Base-by-base conservation (phyloP, 2,797 vertebrate genomes). In the Perodicticus potto region DNA sequence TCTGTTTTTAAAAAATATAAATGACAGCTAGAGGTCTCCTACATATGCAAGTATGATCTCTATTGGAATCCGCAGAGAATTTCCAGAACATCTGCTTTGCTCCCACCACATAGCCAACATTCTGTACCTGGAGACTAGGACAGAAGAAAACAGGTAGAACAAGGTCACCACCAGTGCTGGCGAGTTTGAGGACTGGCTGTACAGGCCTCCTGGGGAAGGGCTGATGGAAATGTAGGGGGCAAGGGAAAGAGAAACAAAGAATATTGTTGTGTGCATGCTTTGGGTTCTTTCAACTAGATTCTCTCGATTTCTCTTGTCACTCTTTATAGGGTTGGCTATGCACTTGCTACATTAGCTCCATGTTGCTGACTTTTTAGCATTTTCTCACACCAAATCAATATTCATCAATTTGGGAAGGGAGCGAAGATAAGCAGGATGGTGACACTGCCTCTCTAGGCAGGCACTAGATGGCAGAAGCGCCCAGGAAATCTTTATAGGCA, bases 391-490 rank as follows among this genome's bases (percentile, higher is more conserved):
- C 22, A 53, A 29, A 17, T 78, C 81, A 29, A 16, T 19, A 53
- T 4, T 16, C 4, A 3, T 14, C 13, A 3, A 17, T n/a, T 22
- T 5, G 53, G 43, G 14, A 25, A 70, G 49, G 55, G 17, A 83
- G 61, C 19, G 11, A 17, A 40, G 16, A 13, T 29, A 29, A 83
- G n/a, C 1, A 7, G 57, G 22, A 13, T 12, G 34, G 1, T 4
- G 57, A 23, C 34, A 14, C 43, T 4, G 17, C 29, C 82, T 53
- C 86, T 85, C 34, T 12, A 22, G 73, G 55, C 14, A 23, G 59
- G 78, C 94, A 63, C 86, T 96, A 91, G 95, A 37, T 90, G 89
- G 76, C 94, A 93, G 84, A 45, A 59, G 37, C 69, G 53, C 61
- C 49, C 86, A 70, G 93, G 76, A 85, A 87, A 82, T 63, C 29